Evolutionary conservation across 2,113 vertebrate species (phyloP), one percentile per base, ranked within the genome.

Genomic region (Poecilia latipinna): DNA sequence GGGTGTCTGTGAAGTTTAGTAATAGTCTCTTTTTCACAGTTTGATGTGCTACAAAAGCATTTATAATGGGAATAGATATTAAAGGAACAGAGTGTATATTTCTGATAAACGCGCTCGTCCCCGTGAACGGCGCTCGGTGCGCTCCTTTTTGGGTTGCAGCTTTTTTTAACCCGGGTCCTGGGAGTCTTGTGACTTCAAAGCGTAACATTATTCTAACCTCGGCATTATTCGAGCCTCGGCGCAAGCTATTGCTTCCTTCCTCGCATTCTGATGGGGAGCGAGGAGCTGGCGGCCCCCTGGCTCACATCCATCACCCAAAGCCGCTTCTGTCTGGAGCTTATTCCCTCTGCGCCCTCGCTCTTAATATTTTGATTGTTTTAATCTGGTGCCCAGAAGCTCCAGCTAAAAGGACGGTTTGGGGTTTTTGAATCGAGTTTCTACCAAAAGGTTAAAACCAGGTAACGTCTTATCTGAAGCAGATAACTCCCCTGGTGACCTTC

Each of bases 221-320:
- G 29, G 3, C 29, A 29, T 29, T 29, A 29, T 29, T 29, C 29
- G 71, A 90, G 87, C 90, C 70, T 89, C 80, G 91, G 69, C 69
- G 19, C 68, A 44, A 68, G 72, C 72, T 84, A 62, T 71, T 76
- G 35, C 64, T 85, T 60, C 54, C 80, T 79, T 66, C 77, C 84
- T 88, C 81, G 87, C 86, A 85, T 88, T 88, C 77, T 83, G 78
- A 78, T 78, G 78, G 75, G 60, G 76, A 89, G 80, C 78, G 86
- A 83, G 84, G 44, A 87, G 83, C 78, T 74, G 61, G 70, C 69
- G 3, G 85, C 81, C 80, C 31, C 78, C 73, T 35, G 77, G 68
- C 84, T 83, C 67, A 24, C 61, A 72, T 73, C 84, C 78, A 82
- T 84, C 72, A 75, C 35, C 65, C 57, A 70, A 80, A 74, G 65